Evolutionary conservation across 2,888 invertebrate species (phyloP).

Genomic region (Dysmachus trigonus): DNA sequence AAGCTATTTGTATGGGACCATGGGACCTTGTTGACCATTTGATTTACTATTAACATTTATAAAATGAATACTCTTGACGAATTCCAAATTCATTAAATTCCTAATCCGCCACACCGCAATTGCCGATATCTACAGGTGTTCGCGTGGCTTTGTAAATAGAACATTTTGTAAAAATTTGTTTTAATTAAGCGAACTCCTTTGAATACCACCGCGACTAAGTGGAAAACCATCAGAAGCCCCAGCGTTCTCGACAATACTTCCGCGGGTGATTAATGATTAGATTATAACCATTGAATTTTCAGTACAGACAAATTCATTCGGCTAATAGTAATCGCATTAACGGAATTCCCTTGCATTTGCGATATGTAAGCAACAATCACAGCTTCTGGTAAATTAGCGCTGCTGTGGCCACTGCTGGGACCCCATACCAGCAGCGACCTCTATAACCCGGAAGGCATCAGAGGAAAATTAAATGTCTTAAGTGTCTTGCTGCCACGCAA

Average conservation of each 20-base stretch:
- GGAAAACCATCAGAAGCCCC: neutral
- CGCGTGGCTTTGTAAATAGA: neutral
- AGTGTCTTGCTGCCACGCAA: neutral
- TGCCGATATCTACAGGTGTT: neutral
- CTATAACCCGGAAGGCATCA: slow-evolving; percentile 4
- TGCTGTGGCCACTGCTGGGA: neutral
- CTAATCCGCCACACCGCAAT: neutral
- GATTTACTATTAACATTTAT: neutral
- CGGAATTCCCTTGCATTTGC: neutral
- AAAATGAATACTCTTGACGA: neutral
- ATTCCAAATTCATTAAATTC: neutral
- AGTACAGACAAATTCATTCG: neutral
- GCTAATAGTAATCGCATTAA: neutral
- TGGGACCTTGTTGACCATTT: neutral
- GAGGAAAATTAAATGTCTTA: neutral
- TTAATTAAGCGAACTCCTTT: neutral
- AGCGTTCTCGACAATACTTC: neutral
- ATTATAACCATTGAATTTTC: neutral
- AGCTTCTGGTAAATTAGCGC: slow-evolving; percentile 2
- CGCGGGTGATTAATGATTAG: neutral
- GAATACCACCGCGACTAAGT: neutral
- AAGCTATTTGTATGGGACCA: no score
- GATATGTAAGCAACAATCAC: neutral
- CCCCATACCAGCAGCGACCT: neutral
- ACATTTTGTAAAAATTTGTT: neutral